Base-by-base conservation (phyloP, 2,888 invertebrate genomes). In the Drosophila differens region DNA sequence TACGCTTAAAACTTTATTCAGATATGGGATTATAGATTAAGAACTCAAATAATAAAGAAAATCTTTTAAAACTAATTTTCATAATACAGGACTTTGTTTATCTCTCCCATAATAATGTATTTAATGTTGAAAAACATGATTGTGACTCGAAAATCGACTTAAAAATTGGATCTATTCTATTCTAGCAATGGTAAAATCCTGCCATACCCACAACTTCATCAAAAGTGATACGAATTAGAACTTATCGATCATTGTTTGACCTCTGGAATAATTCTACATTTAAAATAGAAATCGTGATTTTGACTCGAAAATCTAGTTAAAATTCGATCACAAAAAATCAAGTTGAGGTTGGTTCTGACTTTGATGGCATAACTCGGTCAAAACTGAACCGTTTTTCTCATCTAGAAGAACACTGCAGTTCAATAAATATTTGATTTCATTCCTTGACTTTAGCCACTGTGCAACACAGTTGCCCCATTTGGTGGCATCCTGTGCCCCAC, bases 401-500 rank as follows among this genome's bases (percentile, higher is more conserved):
- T 2, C 2, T 16, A 35, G 35, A 35, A 2, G 16, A 37, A 19
- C 6, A 19, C 2, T n/a, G 2, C 10, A 41, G 5, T n/a, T 12
- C 10, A n/a, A 12, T 4, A 35, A 35, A 35, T 35, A 35, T 35
- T 35, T 35, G 4, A 4, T 35, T 14, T 35, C 1, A 4, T 35
- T 14, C 1, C 14, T 22, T 41, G 22, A 0, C 10, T 0, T 25
- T n/a, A 32, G 2, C 57, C 79, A 79, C 70, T 64, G 82, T 79
- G 63, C 79, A 30, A 5, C 35, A 62, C 33, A 62, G 49, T 51
- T 63, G 66, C 74, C 57, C 60, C 62, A 69, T 66, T 78, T 73
- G 22, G 33, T 35, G 41, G 52, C 78, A 64, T 81, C 81, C 81
- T 71, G 67, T 67, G 32, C 62, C 25, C 16, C 35, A 7, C 6